Evolutionary conservation across 2,113 vertebrate species (phyloP).

Genomic region (Odontesthes bonariensis): DNA sequence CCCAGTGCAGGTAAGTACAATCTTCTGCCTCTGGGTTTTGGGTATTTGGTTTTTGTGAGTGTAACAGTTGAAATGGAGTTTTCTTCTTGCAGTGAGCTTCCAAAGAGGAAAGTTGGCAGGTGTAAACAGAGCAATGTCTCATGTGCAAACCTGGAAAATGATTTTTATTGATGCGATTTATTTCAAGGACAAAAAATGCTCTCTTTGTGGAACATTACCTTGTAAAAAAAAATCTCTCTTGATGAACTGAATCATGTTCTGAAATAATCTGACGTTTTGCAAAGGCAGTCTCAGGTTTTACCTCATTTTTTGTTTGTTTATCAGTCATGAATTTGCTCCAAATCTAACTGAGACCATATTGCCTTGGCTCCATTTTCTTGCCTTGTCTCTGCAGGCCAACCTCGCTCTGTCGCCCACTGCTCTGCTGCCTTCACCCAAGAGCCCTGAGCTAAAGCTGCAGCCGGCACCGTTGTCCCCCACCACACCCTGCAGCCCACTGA

Average conservation of each 20-base stretch:
- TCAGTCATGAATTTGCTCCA: background rate
- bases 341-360: background rate
- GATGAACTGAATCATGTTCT: no score
- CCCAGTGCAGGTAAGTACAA: conserved; percentile 79
- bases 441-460: conserved; percentile 74
- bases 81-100: background rate
- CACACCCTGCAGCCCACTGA: conserved; percentile 37
- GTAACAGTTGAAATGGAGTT: background rate
- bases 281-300: background rate
- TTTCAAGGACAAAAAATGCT: background rate
- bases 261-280: no score
- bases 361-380: conserved; percentile 17
- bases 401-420: conserved; percentile 78
- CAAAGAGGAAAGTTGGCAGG: background rate
- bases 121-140: background rate
- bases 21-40: background rate
- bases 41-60: background rate
- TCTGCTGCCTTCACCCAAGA: conserved; percentile 76
- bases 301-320: background rate
- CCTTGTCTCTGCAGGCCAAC: conserved; percentile 75
- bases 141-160: background rate
- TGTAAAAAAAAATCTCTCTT: no score
- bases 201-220: no score
- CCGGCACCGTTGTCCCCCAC: conserved; percentile 50
- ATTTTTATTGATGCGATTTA: background rate